Evolutionary conservation across 2,888 invertebrate genomes (phyloP), one percentile per base, ranked within the genome.

Genomic region (Catocala fraxini): DNA sequence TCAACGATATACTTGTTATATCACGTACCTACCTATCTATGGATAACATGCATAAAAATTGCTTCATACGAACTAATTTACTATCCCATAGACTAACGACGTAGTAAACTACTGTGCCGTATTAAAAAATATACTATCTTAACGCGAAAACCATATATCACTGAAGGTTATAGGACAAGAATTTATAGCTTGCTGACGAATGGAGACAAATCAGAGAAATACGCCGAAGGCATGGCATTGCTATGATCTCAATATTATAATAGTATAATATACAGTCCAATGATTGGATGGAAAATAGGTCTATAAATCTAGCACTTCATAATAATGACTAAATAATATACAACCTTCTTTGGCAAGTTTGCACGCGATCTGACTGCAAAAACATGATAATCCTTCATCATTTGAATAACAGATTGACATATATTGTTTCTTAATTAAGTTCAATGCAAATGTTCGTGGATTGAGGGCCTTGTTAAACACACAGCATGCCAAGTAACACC

Each of bases 241-340:
- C 47, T 35, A 59, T 43, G 48, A 59, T 54, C 15, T 35, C 39
- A 33, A 39, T 35, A 59, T 49, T 54, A 43, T 43, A 48, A 53
- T 48, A 52, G 47, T 48, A 45, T 48, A 48, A 12, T 56, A 51
- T 56, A 10, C 43, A 55, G 56, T 56, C 15, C 34, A 33, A 58
- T 66, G 66, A 71, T 68, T 68, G 65, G 55, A 33, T 48, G 45
- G 54, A 51, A 66, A 71, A 62, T 65, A 45, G 46, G 6, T 25
- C 39, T 25, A 67, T 71, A 74, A 74, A 74, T 74, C 63, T 65
- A 57, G 25, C 47, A 64, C 52, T 63, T 55, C 45, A 58, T 51
- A 59, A 65, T 60, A 53, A 64, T 58, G 61, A 49, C 46, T 69
- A 55, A 60, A 48, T 63, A 49, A 62, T 53, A 65, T 68, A 54